Evolutionary conservation across 2,888 invertebrate species (phyloP), one percentile per base, ranked within the genome.

Genomic region (Oscheius sp.): DNA sequence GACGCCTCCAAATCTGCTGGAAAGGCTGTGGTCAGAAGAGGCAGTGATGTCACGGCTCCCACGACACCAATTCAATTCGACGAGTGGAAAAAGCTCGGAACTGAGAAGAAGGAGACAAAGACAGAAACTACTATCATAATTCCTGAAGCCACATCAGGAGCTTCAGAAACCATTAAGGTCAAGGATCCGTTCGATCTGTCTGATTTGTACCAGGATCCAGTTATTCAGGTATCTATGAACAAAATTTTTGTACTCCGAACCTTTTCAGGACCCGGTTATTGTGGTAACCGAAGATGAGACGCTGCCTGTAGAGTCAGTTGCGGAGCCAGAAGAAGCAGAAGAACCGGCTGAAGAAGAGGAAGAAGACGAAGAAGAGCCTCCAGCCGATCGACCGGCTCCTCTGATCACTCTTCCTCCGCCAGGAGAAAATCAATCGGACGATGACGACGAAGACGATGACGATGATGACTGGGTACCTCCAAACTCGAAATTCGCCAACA

Each of bases 391-490:
- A 4, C 57, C 73, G 3, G 53, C 65, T 21, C 63, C 65, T 1
- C 48, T 73, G 9, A 58, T 58, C 7, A 1, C 48, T n/a, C 42
- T 58, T 4, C 37, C 53, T 10, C 33, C 53, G 9, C 51, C 55
- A 13, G 42, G 37, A 1, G 29, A 21, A 7, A 35, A n/a, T 10
- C 51, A 51, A 35, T 55, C 55, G 7, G 63, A 63, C 35, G 50
- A 42, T 2, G 62, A 62, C 62, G 60, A 60, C 29, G 73, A 73
- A 9, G 73, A 73, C 13, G 72, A 72, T n/a, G 60, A 60, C n/a
- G 73, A 73, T 65, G 73, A 73, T n/a, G 73, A 73, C 29, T 57
- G 47, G 33, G 13, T 32, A 2, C 65, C 65, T 1, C 53, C 63
- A 13, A 51, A 32, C 1, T 60, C 50, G 5, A 73, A 53, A 57